Percentiles rank a stretch among this genome's conserved stretches.
Conservation (phyloP, 2,888 invertebrate genomes). For the Ormyrus pomaceus region DNA sequence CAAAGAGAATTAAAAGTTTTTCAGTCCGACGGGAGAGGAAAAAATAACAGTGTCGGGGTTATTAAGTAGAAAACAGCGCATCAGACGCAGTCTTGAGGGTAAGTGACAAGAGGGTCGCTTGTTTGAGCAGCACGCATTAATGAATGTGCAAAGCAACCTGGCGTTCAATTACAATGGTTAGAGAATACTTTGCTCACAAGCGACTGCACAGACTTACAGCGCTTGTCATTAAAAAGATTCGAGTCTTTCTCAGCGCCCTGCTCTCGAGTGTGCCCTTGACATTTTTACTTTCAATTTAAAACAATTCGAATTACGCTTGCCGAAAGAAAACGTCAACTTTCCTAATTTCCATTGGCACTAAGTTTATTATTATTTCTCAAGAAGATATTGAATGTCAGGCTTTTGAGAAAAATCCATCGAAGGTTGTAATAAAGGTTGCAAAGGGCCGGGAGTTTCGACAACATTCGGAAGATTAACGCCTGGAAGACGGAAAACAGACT, state of each 20-base stretch:
- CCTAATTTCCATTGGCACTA: too few species aligned
- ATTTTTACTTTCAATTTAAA: not conserved
- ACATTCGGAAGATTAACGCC: too few species aligned
- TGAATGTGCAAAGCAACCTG: slow-evolving; percentile 65
- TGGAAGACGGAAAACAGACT: too few species aligned
- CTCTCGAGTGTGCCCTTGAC: not conserved
- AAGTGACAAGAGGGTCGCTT: slow-evolving; percentile 58
- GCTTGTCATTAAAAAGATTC: slow-evolving; percentile 12
- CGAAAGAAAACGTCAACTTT: not conserved
- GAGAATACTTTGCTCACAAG: slow-evolving; percentile 25
- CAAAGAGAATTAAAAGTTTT: slow-evolving; percentile 31
- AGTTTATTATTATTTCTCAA: too few species aligned
- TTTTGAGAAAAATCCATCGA: too few species aligned
- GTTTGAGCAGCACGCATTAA: slow-evolving; percentile 65
- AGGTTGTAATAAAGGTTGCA: too few species aligned
- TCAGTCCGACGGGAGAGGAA: slow-evolving; percentile 3
- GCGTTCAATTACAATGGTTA: slow-evolving; percentile 55
- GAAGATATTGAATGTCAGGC: too few species aligned
- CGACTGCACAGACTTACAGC: slow-evolving; percentile 5
- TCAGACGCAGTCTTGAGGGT: slow-evolving; percentile 54
- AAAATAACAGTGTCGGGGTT: slow-evolving; percentile 38
- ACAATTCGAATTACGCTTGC: not conserved
- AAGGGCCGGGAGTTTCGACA: too few species aligned
- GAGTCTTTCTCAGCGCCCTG: not conserved
- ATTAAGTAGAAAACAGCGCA: slow-evolving; percentile 41